Conservation (phyloP, 2,113 vertebrate species). For the Arothron firmamentum region DNA sequence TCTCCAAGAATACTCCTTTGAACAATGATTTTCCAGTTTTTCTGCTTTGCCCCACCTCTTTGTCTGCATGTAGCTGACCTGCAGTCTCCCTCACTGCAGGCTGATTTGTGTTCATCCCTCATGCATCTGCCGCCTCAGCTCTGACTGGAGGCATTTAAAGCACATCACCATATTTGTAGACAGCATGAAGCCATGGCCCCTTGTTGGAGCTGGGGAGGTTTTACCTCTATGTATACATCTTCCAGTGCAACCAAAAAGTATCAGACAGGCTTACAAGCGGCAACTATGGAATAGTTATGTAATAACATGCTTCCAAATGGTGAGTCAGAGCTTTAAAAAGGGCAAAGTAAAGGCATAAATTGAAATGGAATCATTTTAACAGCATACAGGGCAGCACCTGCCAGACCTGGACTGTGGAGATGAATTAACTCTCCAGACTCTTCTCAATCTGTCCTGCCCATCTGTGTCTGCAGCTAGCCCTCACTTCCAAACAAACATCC, state of each 20-base stretch:
- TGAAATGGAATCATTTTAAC: neutral
- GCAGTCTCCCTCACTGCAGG: conserved; percentile 17
- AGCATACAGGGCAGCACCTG: neutral
- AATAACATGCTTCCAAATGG: conserved; percentile 20
- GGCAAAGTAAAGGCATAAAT: conserved; percentile 6
- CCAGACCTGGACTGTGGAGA: neutral
- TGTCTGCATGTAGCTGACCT: neutral
- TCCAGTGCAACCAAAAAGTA: conserved; percentile 6
- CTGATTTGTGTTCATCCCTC: conserved; percentile 37
- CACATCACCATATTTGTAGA: conserved; percentile 7
- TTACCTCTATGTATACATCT: conserved; percentile 1
- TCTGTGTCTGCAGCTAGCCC: neutral
- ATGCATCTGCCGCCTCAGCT: conserved; percentile 28
- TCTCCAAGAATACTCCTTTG: neutral
- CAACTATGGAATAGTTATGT: conserved; percentile 20
- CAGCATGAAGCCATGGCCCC: neutral
- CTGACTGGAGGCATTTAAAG: conserved; percentile 17
- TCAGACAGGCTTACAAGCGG: neutral
- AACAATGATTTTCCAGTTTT: conserved; percentile 34
- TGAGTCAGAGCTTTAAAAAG: conserved; percentile 23
- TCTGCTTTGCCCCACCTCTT: conserved; percentile 35
- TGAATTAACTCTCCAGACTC: neutral
- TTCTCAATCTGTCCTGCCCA: conserved; percentile 1
- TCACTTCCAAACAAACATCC: no score
- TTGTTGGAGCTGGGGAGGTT: neutral